Evolutionary conservation across 2,113 vertebrate genomes (phyloP).

Genomic region (Spermophilus dauricus): DNA sequence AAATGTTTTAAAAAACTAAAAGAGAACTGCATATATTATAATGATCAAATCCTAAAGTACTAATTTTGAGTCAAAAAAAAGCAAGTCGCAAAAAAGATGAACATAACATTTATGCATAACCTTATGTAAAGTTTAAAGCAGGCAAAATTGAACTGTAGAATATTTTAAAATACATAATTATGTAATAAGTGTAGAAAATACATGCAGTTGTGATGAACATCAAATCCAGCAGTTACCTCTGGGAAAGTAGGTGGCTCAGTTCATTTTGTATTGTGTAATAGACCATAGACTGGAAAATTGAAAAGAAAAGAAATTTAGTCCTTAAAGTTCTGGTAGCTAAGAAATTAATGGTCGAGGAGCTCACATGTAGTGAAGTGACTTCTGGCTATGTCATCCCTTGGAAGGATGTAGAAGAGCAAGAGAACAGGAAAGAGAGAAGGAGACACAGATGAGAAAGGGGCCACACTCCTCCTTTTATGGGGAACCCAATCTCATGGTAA

Average conservation of each 20-base stretch:
- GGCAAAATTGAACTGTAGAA: background rate
- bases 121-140: background rate
- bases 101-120: background rate
- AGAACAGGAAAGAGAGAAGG: background rate
- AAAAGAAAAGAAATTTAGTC: background rate
- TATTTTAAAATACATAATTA: background rate
- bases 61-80: constrained; percentile 28
- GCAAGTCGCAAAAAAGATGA: background rate
- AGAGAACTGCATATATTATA: background rate
- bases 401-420: background rate
- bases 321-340: background rate
- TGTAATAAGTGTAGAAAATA: background rate
- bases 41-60: background rate
- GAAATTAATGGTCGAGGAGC: background rate
- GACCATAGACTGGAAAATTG: background rate
- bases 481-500: background rate
- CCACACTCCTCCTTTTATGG: background rate
- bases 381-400: background rate
- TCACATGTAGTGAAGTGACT: no score
- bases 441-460: no score
- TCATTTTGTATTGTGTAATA: background rate
- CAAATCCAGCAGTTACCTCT: background rate
- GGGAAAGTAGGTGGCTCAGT: background rate
- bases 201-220: background rate
- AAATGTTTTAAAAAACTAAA: background rate